Evolutionary conservation across 2,888 invertebrate species (phyloP).

Genomic region (Phania funesta): DNA sequence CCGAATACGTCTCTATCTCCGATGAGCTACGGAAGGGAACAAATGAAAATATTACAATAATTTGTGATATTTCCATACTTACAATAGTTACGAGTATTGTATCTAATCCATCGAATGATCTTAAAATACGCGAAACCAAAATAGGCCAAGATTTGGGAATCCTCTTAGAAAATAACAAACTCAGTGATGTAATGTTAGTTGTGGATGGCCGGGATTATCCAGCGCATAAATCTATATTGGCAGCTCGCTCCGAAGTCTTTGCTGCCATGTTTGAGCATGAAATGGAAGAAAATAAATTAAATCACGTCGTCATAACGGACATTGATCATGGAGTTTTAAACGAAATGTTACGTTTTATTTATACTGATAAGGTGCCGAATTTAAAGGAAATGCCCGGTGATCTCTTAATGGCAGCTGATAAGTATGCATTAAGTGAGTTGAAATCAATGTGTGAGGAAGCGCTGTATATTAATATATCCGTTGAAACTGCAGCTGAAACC

Average conservation of each 20-base stretch:
- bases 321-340: background rate
- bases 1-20: too few species aligned
- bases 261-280: background rate
- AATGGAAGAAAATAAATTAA: background rate
- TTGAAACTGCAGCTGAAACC: background rate
- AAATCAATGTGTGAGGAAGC: background rate
- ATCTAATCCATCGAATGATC: too few species aligned
- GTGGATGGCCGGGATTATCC: background rate
- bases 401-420: background rate
- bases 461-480: background rate
- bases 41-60: too few species aligned
- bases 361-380: background rate
- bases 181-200: background rate
- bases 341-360: background rate
- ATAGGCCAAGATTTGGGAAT: background rate
- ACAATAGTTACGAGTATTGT: too few species aligned
- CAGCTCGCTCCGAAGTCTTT: background rate
- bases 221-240: background rate
- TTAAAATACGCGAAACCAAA: background rate
- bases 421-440: background rate
- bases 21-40: too few species aligned
- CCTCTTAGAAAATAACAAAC: background rate
- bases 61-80: too few species aligned
- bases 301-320: background rate
- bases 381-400: background rate